A percentile compares a stretch with the other conserved stretches of the same genome.
phyloP scores from a whole-genome alignment of 2,888 invertebrate species.

The Leucoma salicis region DNA sequence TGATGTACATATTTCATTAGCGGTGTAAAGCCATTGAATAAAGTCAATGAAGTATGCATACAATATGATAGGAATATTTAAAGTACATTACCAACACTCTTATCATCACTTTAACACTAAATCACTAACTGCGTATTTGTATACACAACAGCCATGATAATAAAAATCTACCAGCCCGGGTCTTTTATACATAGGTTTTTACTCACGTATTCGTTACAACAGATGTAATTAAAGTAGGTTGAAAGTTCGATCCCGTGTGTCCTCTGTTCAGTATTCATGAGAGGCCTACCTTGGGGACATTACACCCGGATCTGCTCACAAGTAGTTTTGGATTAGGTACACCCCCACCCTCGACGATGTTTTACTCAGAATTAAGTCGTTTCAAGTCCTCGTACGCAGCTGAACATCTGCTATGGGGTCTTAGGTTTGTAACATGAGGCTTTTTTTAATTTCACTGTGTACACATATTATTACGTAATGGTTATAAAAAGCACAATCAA shows the following conservation, averaged over 20 bases:
- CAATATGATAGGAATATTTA: no score
- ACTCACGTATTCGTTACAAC: slow-evolving; percentile 24
- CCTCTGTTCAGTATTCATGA: slow-evolving; percentile 70
- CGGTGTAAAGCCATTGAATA: no score
- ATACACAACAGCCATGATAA: no score
- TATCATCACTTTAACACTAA: no score
- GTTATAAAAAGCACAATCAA: no score
- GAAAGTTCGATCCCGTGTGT: slow-evolving; percentile 30
- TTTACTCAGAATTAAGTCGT: slow-evolving; percentile 57
- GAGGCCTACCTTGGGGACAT: slow-evolving; percentile 57
- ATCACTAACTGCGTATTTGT: no score
- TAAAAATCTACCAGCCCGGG: neutral
- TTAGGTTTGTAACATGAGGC: neutral
- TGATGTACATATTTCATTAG: no score
- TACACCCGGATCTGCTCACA: slow-evolving; percentile 63
- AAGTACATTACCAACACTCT: no score
- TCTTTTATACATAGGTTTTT: no score
- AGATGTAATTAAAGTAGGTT: slow-evolving; percentile 41
- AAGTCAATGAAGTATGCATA: no score
- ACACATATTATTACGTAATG: no score
- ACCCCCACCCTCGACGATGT: slow-evolving; percentile 44
- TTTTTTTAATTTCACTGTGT: no score
- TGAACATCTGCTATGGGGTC: slow-evolving; percentile 26
- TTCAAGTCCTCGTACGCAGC: slow-evolving; percentile 51
- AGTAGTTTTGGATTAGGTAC: slow-evolving; percentile 70